Percentiles rank a stretch among this genome's conserved stretches.
phyloP scores from a whole-genome alignment of 2,797 vertebrate species.

The Passerculus sandwichensis region DNA sequence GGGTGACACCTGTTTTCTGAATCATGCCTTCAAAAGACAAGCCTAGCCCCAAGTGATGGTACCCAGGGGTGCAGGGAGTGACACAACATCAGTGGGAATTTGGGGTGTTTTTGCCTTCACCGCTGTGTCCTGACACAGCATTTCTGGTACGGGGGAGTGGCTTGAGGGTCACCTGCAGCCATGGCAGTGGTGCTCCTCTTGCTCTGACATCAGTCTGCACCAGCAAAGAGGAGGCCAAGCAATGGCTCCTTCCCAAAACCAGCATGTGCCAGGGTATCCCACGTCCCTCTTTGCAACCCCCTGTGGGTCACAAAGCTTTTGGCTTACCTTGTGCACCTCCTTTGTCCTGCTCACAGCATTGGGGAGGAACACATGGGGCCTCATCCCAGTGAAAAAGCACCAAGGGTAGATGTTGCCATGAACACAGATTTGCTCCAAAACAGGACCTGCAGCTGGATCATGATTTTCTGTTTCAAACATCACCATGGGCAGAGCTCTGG shows the following conservation, averaged over 20 bases:
- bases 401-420: background rate
- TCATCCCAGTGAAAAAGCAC: background rate
- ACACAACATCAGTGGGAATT: background rate
- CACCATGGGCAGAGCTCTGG: background rate
- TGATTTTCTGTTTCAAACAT: background rate
- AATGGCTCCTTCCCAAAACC: background rate
- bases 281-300: rapidly evolving
- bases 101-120: background rate
- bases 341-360: background rate
- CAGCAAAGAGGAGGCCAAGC: background rate
- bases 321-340: background rate
- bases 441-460: background rate
- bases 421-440: background rate
- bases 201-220: background rate
- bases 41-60: background rate
- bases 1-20: background rate
- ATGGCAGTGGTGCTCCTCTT: rapidly evolving
- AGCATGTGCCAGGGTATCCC: background rate
- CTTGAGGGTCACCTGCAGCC: background rate
- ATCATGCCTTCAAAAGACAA: background rate
- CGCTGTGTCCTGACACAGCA: rapidly evolving
- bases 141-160: background rate
- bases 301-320: background rate
- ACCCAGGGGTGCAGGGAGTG: background rate
- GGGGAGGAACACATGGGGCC: background rate